Conservation (phyloP, 2,888 invertebrate genomes). For the Ophraella communa region DNA sequence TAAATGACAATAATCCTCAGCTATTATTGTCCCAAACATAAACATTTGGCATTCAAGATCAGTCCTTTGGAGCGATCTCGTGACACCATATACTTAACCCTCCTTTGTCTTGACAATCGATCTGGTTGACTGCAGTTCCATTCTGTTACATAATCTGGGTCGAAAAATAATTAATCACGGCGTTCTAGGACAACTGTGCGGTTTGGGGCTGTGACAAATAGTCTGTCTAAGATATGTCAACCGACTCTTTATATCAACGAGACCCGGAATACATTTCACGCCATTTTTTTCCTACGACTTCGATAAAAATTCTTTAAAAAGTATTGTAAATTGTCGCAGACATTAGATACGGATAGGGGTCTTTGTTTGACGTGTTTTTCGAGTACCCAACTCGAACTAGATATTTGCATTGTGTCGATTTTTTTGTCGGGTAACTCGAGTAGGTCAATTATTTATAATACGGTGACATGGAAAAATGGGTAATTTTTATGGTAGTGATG, state of each 20-base stretch:
- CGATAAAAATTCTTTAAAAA: slow-evolving; percentile 33
- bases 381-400: slow-evolving; percentile 31
- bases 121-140: slow-evolving; percentile 49
- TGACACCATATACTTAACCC: slow-evolving; percentile 51
- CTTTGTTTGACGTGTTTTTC: slow-evolving; percentile 27
- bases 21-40: slow-evolving; percentile 26
- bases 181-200: slow-evolving; percentile 49
- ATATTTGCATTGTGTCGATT: slow-evolving; percentile 45
- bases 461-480: slow-evolving; percentile 41
- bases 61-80: slow-evolving; percentile 27
- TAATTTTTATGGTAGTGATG: slow-evolving; percentile 26
- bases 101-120: slow-evolving; percentile 50
- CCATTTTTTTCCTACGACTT: slow-evolving; percentile 47
- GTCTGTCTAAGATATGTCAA: slow-evolving; percentile 56
- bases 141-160: slow-evolving; percentile 54
- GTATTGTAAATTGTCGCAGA: slow-evolving; percentile 34
- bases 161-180: slow-evolving; percentile 55
- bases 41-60: slow-evolving; percentile 23
- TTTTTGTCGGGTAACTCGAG: slow-evolving; percentile 45
- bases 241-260: slow-evolving; percentile 48
- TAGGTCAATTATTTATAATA: slow-evolving; percentile 39
- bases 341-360: slow-evolving; percentile 26
- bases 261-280: slow-evolving; percentile 51
- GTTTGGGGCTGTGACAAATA: slow-evolving; percentile 56
- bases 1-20: slow-evolving; percentile 32